These are phyloP conservation scores for Ferrisia virgata DNA, from an alignment of 2,888 invertebrate genomes.

Conservation along the genomic window DNA sequence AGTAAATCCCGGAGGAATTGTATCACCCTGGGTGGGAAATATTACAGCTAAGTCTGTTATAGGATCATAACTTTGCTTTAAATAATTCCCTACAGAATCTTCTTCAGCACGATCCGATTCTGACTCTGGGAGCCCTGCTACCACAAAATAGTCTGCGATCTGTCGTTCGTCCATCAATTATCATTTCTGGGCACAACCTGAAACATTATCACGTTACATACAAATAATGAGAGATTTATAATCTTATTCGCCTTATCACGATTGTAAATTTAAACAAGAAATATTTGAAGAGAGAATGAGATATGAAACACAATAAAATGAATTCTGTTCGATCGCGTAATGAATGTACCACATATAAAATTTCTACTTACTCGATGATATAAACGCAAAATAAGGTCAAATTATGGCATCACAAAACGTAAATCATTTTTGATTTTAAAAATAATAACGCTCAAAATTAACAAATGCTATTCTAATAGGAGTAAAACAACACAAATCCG, in stretches of 20 bases:
- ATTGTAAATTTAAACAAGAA: not conserved
- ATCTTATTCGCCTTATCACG: too few species aligned
- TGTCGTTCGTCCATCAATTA: constrained; percentile 76
- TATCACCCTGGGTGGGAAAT: constrained; percentile 85
- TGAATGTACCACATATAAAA: not conserved
- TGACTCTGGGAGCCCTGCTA: constrained; percentile 87
- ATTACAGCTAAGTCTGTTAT: constrained; percentile 93
- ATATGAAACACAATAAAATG: not conserved
- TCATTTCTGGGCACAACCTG: constrained; percentile 32
- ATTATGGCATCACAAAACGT: not conserved
- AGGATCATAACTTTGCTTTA: constrained; percentile 77
- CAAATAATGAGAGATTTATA: not conserved
- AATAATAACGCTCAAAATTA: not conserved
- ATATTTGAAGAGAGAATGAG: not conserved
- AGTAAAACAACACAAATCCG: not conserved
- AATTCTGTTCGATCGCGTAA: not conserved
- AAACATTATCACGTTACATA: not conserved
- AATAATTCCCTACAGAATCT: constrained; percentile 70
- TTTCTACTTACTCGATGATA: not conserved
- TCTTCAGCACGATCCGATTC: constrained; percentile 74
- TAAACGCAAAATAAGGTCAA: not conserved
- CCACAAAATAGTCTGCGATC: constrained; percentile 97
- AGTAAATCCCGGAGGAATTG: constrained; percentile 74
- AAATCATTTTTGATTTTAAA: not conserved
- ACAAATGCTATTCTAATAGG: not conserved